Evolutionary conservation across 2,888 invertebrate genomes (phyloP).

Genomic region (Ochropleura leucogaster): DNA sequence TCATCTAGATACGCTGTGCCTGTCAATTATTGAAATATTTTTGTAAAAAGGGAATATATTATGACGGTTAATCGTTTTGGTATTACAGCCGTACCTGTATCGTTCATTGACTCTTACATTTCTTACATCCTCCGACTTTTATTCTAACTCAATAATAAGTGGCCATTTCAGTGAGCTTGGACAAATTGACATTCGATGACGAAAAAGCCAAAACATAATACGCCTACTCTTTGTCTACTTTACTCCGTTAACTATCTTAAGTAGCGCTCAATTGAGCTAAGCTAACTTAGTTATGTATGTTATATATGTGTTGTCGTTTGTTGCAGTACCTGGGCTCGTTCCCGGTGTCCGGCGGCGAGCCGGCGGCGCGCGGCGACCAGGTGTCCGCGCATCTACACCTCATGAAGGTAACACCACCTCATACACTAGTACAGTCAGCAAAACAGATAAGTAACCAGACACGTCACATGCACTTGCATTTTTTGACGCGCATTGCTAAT

Average conservation of each 20-base stretch:
- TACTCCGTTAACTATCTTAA: no score
- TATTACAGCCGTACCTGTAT: neutral
- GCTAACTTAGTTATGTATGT: neutral
- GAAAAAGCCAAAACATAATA: no score
- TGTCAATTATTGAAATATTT: slow-evolving; percentile 42
- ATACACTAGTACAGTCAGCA: neutral
- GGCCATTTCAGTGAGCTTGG: no score
- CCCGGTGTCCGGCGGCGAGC: slow-evolving; percentile 93
- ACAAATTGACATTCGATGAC: no score
- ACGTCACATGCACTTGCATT: no score
- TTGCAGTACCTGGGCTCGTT: slow-evolving; percentile 95
- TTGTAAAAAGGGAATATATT: slow-evolving; percentile 3
- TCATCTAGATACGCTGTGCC: slow-evolving; percentile 43
- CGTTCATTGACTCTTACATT: neutral
- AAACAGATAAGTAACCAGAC: no score
- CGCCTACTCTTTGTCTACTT: no score
- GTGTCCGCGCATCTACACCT: slow-evolving; percentile 91
- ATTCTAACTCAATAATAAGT: neutral
- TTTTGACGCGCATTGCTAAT: no score
- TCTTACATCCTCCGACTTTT: neutral
- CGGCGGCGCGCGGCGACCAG: slow-evolving; percentile 91
- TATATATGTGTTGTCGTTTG: slow-evolving; percentile 63
- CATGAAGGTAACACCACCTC: slow-evolving; percentile 89
- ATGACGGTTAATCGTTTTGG: slow-evolving; percentile 13
- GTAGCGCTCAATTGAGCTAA: neutral